Base-by-base conservation (phyloP, 2,888 invertebrate genomes). In the Dryobota labecula region DNA sequence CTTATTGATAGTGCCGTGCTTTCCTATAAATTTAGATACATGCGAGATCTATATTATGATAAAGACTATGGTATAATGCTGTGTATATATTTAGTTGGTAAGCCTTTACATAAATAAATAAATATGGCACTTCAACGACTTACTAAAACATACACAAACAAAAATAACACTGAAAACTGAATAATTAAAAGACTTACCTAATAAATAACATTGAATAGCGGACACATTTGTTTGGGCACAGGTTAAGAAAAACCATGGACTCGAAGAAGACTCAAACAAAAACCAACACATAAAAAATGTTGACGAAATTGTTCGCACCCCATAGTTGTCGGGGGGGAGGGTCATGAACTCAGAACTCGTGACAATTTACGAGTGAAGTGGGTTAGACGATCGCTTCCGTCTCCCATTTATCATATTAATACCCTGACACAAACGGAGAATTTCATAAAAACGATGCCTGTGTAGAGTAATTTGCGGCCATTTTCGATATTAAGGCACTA, bases 311-410 rank as follows among this genome's bases (percentile, higher is more conserved):
- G 51, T 24, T 47, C 20, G 13, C 41, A 56, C 56, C 30, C 36
- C 24, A 8, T 36, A 71, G 36, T 8, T 24, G 33, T 47, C 54
- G 2, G 38, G 27, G 6, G 36, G 20, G 15, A 13, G 61, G 18
- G 30, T 51, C 30, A 18, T 30, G 56, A 47, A 47, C 43, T 36
- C n/a, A 7, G 51, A 67, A 43, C 24, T 73, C 53, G 24, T 43
- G 49, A 70, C 53, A 58, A 24, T 58, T 30, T 58, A 58, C 18
- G 9, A 47, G 57, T 70, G 51, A 63, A 75, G 70, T 75, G 69
- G 69, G 74, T 69, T 24, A 30, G 61, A 45, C 43, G n/a, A 69
- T 47, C n/a, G 62, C n/a, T 53, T 58, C 58, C 75, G 53, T 7
- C 18, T 47, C 13, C 11, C 47, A 58, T 75, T 70, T 53, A 47